Conservation (phyloP, 2,113 vertebrate species). For the Forbesichthys papilliferus region DNA sequence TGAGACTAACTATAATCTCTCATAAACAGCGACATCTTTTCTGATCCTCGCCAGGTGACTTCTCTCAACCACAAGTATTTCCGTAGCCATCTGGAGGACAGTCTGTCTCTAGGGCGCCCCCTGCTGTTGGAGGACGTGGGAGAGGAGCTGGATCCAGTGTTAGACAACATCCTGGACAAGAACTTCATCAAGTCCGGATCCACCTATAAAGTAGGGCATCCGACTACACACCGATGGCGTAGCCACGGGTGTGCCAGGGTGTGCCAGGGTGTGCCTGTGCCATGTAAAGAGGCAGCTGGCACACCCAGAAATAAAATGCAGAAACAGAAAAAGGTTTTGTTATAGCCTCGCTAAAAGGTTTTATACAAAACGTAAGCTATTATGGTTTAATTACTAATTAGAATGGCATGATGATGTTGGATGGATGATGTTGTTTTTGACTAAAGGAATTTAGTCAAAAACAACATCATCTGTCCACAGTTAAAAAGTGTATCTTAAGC, state of each 20-base stretch:
- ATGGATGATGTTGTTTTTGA: too few species aligned
- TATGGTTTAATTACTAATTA: not conserved
- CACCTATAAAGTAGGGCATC: conserved; percentile 73
- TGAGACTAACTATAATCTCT: not conserved
- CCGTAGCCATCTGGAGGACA: conserved; percentile 81
- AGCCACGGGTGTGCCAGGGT: not conserved
- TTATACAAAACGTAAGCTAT: too few species aligned
- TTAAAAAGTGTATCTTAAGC: too few species aligned
- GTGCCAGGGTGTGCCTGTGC: not conserved
- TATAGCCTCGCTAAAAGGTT: too few species aligned
- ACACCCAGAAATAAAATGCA: too few species aligned
- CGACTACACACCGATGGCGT: too few species aligned
- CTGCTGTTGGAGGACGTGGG: conserved; percentile 85
- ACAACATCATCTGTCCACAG: too few species aligned
- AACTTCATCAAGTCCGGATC: conserved; percentile 87
- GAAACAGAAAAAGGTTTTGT: too few species aligned
- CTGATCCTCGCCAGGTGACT: conserved; percentile 74
- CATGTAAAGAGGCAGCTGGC: not conserved
- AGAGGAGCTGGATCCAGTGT: conserved; percentile 83
- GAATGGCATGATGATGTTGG: too few species aligned
- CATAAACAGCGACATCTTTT: not conserved
- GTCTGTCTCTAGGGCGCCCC: conserved; percentile 80
- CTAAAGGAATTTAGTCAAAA: too few species aligned
- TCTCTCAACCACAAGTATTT: conserved; percentile 84
- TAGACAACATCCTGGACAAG: conserved; percentile 87